These are phyloP conservation scores for Salmo trutta DNA, from an alignment of 2,797 vertebrate genomes.

Conservation along the genomic window DNA sequence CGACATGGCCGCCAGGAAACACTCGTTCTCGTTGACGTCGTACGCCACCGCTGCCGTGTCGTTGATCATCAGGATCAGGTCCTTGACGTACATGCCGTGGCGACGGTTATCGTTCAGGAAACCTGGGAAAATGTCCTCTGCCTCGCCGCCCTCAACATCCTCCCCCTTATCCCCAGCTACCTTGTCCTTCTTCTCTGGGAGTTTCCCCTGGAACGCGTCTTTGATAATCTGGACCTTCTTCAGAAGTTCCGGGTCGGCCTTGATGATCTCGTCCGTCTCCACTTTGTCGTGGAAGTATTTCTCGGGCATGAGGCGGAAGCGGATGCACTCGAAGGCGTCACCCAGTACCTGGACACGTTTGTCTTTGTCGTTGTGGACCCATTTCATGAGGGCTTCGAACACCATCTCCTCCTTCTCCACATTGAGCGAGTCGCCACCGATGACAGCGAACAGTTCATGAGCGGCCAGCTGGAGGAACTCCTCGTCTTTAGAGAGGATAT, in stretches of 20 bases:
- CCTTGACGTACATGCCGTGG: constrained; percentile 90
- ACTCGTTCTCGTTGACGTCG: constrained; percentile 94
- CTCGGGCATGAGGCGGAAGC: constrained; percentile 93
- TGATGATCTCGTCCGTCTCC: constrained; percentile 90
- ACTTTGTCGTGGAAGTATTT: constrained; percentile 94
- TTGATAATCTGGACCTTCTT: constrained; percentile 90
- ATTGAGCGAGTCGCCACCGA: constrained; percentile 89
- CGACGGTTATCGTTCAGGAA: constrained; percentile 92
- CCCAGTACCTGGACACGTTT: constrained; percentile 84
- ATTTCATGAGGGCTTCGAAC: constrained; percentile 93
- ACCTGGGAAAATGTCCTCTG: constrained; percentile 85
- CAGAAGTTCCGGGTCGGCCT: constrained; percentile 87
- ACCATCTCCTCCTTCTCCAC: constrained; percentile 93
- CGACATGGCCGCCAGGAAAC: constrained; percentile 89
- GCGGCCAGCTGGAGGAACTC: constrained; percentile 93
- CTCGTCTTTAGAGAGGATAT: constrained; percentile 85
- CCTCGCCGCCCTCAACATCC: constrained; percentile 59
- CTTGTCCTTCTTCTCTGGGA: constrained; percentile 83
- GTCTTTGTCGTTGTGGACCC: constrained; percentile 89
- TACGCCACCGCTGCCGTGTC: constrained; percentile 95
- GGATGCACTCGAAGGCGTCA: constrained; percentile 94
- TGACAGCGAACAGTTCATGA: constrained; percentile 90
- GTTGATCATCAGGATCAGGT: constrained; percentile 92
- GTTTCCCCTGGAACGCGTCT: constrained; percentile 92
- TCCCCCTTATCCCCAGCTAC: constrained; percentile 71